Evolutionary conservation across 2,888 invertebrate species (phyloP).

Genomic region (Augiades crinisus): DNA sequence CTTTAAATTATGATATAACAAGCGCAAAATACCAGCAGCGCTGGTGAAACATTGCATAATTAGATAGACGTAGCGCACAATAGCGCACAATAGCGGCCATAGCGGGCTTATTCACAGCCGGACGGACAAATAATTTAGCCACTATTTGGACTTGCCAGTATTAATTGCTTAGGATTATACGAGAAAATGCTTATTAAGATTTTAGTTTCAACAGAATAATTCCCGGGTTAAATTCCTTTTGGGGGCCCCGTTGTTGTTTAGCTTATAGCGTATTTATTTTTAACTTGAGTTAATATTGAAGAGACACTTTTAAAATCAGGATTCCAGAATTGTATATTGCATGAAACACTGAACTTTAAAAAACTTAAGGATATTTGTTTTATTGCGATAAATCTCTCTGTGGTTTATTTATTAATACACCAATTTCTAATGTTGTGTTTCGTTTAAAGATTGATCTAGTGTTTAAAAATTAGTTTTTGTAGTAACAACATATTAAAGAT

Average conservation of each 20-base stretch:
- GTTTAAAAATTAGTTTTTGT: too few species aligned
- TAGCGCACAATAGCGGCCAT: not conserved
- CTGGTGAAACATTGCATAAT: constrained; percentile 19
- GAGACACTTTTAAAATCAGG: too few species aligned
- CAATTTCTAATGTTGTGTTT: too few species aligned
- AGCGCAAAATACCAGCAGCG: constrained; percentile 5
- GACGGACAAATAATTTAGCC: constrained; percentile 9
- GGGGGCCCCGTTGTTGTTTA: not conserved
- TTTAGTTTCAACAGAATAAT: constrained; percentile 2
- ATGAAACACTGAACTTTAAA: too few species aligned
- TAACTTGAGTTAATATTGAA: not conserved
- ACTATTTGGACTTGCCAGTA: constrained; percentile 9
- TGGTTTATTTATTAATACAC: too few species aligned
- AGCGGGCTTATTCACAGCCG: constrained; percentile 3
- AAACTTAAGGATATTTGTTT: too few species aligned
- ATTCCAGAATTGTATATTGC: too few species aligned
- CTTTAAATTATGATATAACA: constrained; percentile 7
- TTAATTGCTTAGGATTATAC: constrained; percentile 9
- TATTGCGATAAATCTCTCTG: too few species aligned
- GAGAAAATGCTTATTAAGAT: constrained; percentile 14
- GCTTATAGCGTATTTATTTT: not conserved
- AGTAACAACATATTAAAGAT: too few species aligned
- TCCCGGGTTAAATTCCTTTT: not conserved
- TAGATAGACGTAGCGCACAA: constrained; percentile 15
- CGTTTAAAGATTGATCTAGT: too few species aligned